These are phyloP conservation scores for Leucopsar rothschildi DNA, from an alignment of 2,113 vertebrate species.

Conservation along the genomic window DNA sequence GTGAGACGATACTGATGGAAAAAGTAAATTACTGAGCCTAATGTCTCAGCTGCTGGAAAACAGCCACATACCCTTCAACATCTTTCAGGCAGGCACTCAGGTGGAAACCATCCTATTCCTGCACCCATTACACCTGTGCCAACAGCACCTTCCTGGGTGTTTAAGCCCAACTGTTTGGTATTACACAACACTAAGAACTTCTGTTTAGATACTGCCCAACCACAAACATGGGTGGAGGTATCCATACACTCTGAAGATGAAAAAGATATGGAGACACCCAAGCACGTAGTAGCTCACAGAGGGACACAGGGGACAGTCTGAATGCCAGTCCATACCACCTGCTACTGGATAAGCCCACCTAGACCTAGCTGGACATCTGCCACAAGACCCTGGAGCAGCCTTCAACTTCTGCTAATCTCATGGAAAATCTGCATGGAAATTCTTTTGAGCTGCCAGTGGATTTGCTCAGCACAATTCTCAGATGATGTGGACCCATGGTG, in stretches of 20 bases:
- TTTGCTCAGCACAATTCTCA: not conserved
- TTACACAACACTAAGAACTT: not conserved
- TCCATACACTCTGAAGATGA: not conserved
- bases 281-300: rapidly evolving
- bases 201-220: not conserved
- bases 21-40: not conserved
- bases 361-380: not conserved
- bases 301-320: not conserved
- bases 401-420: not conserved
- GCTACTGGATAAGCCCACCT: not conserved
- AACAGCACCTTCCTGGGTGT: not conserved
- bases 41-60: not conserved
- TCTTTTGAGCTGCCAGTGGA: not conserved
- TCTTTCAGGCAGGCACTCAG: not conserved
- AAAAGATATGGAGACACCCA: rapidly evolving
- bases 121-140: not conserved
- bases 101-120: not conserved
- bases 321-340: not conserved
- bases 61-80: not conserved
- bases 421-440: not conserved
- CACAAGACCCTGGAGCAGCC: not conserved
- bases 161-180: not conserved
- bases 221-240: rapidly evolving
- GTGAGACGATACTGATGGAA: not conserved
- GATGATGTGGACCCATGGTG: rapidly evolving